Conservation (phyloP, 2,797 vertebrate species). For the Alcedo quadribrachys region DNA sequence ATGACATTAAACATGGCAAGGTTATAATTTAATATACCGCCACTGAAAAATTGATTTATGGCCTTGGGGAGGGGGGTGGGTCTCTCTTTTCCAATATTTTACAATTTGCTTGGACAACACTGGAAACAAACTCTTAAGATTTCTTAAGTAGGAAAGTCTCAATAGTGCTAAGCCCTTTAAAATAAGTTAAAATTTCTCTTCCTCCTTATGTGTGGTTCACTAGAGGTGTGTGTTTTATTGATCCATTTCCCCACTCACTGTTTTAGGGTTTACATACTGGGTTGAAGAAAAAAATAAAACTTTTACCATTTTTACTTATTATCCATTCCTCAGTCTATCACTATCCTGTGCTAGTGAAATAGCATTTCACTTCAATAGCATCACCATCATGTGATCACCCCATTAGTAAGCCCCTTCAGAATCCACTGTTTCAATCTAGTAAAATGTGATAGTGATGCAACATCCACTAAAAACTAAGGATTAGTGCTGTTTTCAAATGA, state of each 20-base stretch:
- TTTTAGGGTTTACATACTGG: neutral
- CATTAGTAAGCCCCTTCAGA: neutral
- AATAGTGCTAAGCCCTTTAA: neutral
- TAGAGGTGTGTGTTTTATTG: neutral
- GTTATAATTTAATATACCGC: slow-evolving; percentile 75
- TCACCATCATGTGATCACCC: neutral
- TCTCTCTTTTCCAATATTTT: neutral
- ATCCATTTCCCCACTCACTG: neutral
- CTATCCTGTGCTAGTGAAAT: neutral
- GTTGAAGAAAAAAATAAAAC: neutral
- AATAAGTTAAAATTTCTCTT: neutral
- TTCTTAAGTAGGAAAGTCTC: slow-evolving; percentile 5
- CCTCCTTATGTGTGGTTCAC: neutral
- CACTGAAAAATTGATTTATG: slow-evolving; percentile 75
- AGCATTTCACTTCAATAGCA: neutral
- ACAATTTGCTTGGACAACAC: slow-evolving; percentile 29
- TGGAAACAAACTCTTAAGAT: slow-evolving; percentile 40
- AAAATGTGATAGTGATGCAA: neutral
- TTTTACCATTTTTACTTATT: neutral
- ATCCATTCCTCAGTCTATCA: neutral
- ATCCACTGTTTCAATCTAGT: neutral
- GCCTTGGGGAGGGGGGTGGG: neutral
- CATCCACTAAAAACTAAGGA: neutral
- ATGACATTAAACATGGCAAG: slow-evolving; percentile 81
- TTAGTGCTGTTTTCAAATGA: neutral